Evolutionary conservation across 2,888 invertebrate genomes (phyloP).

Genomic region (Palloptera scutellata): DNA sequence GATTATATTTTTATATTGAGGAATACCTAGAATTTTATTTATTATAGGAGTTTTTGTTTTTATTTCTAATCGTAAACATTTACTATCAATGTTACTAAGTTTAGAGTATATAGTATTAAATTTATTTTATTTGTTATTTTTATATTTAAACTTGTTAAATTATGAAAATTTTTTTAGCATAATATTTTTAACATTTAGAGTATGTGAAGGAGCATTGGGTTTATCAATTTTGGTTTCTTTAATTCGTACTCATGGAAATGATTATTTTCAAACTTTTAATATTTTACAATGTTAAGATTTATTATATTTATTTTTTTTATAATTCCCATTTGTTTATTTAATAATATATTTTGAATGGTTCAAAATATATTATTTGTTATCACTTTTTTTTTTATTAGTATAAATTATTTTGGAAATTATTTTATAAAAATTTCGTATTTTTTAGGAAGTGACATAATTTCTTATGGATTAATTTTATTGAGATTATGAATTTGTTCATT

Average conservation of each 20-base stretch:
- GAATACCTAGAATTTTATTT: constrained; percentile 65
- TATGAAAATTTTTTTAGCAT: constrained; percentile 69
- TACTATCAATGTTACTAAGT: constrained; percentile 69
- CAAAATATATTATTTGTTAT: constrained; percentile 67
- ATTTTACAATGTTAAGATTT: constrained; percentile 67
- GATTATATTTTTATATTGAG: constrained; percentile 64
- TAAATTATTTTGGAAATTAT: constrained; percentile 59
- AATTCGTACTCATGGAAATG: constrained; percentile 71
- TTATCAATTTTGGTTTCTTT: constrained; percentile 71
- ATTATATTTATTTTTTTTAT: constrained; percentile 59
- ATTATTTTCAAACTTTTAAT: constrained; percentile 71
- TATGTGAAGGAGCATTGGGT: constrained; percentile 73
- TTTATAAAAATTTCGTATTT: constrained; percentile 51
- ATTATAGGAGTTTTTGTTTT: constrained; percentile 67
- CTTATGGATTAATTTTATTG: constrained; percentile 68
- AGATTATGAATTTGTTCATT: constrained; percentile 71
- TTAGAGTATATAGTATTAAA: constrained; percentile 71
- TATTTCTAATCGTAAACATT: constrained; percentile 69
- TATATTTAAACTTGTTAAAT: constrained; percentile 65
- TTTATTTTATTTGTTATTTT: constrained; percentile 66
- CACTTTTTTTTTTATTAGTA: constrained; percentile 66
- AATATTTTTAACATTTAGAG: constrained; percentile 71
- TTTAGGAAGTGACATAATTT: constrained; percentile 66
- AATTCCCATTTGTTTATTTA: constrained; percentile 66
- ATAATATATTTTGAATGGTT: constrained; percentile 68